Conservation (phyloP, 2,888 invertebrate genomes). For the Bellardia pandia region DNA sequence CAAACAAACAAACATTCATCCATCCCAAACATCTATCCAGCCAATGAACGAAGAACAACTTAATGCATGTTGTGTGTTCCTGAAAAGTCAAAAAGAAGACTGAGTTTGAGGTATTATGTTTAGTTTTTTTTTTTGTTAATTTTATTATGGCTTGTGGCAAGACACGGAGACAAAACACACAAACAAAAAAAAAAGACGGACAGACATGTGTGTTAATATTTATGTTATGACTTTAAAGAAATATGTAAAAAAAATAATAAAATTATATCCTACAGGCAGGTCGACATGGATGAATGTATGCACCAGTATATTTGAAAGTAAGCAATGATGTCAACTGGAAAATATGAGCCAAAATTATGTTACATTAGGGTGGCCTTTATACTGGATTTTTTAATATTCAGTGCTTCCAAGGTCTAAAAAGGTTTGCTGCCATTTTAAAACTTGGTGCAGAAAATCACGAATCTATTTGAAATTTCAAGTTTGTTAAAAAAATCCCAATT, state of each 20-base stretch:
- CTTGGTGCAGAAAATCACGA: too few species aligned
- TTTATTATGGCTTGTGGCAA: conserved; percentile 9
- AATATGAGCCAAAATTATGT: background rate
- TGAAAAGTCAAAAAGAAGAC: background rate
- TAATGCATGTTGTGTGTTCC: background rate
- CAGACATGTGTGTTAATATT: conserved; percentile 16
- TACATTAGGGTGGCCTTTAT: background rate
- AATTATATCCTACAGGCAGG: background rate
- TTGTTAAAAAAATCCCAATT: too few species aligned
- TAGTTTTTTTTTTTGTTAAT: background rate
- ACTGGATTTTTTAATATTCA: too few species aligned
- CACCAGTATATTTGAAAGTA: background rate
- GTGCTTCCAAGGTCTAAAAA: too few species aligned
- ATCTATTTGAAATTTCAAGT: too few species aligned
- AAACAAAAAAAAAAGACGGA: background rate
- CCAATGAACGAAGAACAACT: background rate
- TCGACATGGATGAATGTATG: conserved; percentile 4
- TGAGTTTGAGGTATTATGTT: background rate
- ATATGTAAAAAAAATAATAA: conserved; percentile 1
- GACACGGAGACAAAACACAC: background rate
- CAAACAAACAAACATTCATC: background rate
- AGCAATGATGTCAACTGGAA: background rate
- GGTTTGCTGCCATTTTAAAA: too few species aligned
- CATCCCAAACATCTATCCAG: background rate
- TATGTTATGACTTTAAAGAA: conserved; percentile 3